Evolutionary conservation across 2,888 invertebrate species (phyloP), one percentile per base, ranked within the genome.

Genomic region (Linhomoeus sp.): DNA sequence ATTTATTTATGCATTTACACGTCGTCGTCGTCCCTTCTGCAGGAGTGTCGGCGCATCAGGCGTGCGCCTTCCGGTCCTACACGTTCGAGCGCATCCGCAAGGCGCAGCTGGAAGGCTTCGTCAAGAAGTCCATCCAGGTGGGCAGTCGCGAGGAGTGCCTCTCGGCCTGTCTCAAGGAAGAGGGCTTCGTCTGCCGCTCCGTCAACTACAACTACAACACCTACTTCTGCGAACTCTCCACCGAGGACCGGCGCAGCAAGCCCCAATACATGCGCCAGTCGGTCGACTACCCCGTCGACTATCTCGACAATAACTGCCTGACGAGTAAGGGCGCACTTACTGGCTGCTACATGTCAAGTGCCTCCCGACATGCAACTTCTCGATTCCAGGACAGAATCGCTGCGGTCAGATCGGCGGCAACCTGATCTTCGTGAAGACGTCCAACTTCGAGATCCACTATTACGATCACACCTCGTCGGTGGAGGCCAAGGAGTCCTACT

Each of bases 241-340:
- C 67, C 23, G 71, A 72, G 50, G 72, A 71, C 42, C 58, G 72
- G 47, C 59, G 73, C 43, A 69, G 70, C 2, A 67, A 69, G 45
- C 70, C 72, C 19, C 65, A 66, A 47, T 66, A 67, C 44, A 69
- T 72, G 56, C 62, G 68, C 23, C 55, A 61, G 48, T 62, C 63
- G 42, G 62, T 63, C 35, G 59, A 60, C 35, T 53, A 56, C 63
- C 67, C 55, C 12, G 65, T 70, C 41, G 72, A 73, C 56, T 73
- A 73, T 58, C 66, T 72, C 59, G 73, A 73, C 57, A 73, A 73
- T 58, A 70, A 72, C 58, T 73, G 73, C 54, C 67, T 71, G 23
- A 65, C 66, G 51, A 67, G 72, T 71, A 55, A 60, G 55, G 14
- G 2, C 2, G 9, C 9, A n/a, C 25, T 23, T 9, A 9, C 22